A percentile compares a stretch with the other conserved stretches of the same genome.
Conservation (phyloP, 2,113 vertebrate genomes). For the Alethe castanea region DNA sequence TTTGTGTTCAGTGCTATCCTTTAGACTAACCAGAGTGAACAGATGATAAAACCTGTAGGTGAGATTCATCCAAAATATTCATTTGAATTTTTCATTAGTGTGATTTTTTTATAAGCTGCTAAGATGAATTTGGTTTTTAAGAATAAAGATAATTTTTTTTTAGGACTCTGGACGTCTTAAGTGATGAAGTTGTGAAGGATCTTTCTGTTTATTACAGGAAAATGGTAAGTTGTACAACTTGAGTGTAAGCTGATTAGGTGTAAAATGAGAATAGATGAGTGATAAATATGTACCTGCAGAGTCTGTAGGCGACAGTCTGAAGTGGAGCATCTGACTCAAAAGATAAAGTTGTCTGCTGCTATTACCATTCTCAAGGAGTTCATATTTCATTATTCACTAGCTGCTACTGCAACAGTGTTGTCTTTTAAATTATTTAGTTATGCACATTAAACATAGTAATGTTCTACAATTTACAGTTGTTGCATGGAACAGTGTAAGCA, state of each 20-base stretch:
- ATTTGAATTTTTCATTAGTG: neutral
- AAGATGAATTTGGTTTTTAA: neutral
- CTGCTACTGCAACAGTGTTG: neutral
- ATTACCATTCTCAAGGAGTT: neutral
- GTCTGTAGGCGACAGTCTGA: neutral
- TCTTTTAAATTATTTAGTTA: neutral
- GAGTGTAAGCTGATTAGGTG: neutral
- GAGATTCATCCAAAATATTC: neutral
- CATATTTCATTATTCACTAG: neutral
- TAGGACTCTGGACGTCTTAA: conserved; percentile 91
- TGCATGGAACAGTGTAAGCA: neutral
- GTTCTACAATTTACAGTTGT: neutral
- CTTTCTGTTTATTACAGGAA: conserved; percentile 88
- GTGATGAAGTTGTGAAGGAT: conserved; percentile 88
- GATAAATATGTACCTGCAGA: neutral
- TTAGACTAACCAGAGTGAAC: neutral
- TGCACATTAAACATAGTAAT: neutral
- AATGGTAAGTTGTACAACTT: conserved; percentile 78
- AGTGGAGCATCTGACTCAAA: neutral
- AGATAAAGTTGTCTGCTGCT: neutral
- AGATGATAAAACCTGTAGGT: neutral
- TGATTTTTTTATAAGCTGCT: neutral
- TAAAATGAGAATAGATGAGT: neutral
- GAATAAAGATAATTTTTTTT: neutral
- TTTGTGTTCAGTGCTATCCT: neutral